phyloP scores from a whole-genome alignment of 2,888 invertebrate genomes.

The Pachydiplax longipennis region DNA sequence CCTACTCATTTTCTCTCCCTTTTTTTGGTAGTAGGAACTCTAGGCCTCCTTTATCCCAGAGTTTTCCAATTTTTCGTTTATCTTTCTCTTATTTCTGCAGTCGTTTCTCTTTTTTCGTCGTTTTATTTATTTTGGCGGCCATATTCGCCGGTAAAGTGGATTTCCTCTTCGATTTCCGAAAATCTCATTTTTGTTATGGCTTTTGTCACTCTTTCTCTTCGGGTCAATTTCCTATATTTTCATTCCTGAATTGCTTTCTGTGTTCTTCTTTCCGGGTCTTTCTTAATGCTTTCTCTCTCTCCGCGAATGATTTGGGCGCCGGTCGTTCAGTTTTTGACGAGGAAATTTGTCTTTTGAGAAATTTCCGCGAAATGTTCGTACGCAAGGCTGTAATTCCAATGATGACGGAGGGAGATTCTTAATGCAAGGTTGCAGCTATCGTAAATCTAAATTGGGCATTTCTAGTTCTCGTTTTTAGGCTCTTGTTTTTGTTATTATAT shows the following conservation, averaged over 20 bases:
- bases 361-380: too few species aligned
- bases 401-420: too few species aligned
- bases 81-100: not conserved
- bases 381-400: too few species aligned
- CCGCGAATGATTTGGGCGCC: not conserved
- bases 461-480: too few species aligned
- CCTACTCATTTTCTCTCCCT: not conserved
- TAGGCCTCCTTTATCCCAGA: not conserved
- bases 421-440: too few species aligned
- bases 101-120: not conserved
- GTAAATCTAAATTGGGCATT: too few species aligned
- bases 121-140: not conserved
- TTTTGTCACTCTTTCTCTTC: not conserved
- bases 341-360: too few species aligned
- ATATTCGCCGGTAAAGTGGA: not conserved
- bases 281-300: not conserved
- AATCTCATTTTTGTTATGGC: not conserved
- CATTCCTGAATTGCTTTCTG: not conserved
- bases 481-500: too few species aligned
- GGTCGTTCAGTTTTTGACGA: too few species aligned
- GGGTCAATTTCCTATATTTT: not conserved
- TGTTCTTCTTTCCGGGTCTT: not conserved
- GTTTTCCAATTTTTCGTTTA: constrained; percentile 11
- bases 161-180: not conserved
- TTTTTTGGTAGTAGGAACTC: not conserved